Percentiles rank a stretch among this genome's conserved stretches.
Evolutionary conservation across 2,113 vertebrate species (phyloP).

Genomic region (Ptychochromis oligacanthus): DNA sequence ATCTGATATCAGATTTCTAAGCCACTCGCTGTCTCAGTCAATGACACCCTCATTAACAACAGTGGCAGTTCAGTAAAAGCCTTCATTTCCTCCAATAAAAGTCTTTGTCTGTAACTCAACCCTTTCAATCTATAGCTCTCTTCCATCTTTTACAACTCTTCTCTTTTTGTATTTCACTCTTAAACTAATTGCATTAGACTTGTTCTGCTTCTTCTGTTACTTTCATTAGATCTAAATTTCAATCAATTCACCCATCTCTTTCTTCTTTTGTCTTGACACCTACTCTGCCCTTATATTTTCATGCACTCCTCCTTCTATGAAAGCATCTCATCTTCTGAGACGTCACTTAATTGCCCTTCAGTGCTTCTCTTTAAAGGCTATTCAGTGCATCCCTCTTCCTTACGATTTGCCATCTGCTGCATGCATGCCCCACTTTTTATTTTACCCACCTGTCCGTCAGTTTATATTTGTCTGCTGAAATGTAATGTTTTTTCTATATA

Average conservation of each 20-base stretch:
- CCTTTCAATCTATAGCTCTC: slow-evolving; percentile 28
- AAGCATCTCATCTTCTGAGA: neutral
- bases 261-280: slow-evolving; percentile 16
- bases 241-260: slow-evolving; percentile 31
- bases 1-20: slow-evolving; percentile 45
- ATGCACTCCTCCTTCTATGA: neutral
- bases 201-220: slow-evolving; percentile 38
- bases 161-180: slow-evolving; percentile 25
- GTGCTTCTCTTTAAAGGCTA: slow-evolving; percentile 23
- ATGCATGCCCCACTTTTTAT: neutral
- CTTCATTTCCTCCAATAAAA: slow-evolving; percentile 52
- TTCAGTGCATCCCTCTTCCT: slow-evolving; percentile 12
- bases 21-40: slow-evolving; percentile 35
- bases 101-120: slow-evolving; percentile 30
- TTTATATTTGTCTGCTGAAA: neutral
- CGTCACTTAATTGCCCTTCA: slow-evolving; percentile 9
- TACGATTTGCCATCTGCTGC: slow-evolving; percentile 33
- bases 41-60: slow-evolving; percentile 46
- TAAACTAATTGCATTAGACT: slow-evolving; percentile 33
- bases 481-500: neutral
- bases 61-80: slow-evolving; percentile 52
- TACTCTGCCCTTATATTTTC: slow-evolving; percentile 11
- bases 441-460: neutral
- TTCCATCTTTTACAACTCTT: neutral
- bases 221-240: slow-evolving; percentile 51